A percentile compares a stretch with the other conserved stretches of the same genome.
phyloP scores from a whole-genome alignment of 1,140 invertebrate species.

The Phthorimaea operculella region DNA sequence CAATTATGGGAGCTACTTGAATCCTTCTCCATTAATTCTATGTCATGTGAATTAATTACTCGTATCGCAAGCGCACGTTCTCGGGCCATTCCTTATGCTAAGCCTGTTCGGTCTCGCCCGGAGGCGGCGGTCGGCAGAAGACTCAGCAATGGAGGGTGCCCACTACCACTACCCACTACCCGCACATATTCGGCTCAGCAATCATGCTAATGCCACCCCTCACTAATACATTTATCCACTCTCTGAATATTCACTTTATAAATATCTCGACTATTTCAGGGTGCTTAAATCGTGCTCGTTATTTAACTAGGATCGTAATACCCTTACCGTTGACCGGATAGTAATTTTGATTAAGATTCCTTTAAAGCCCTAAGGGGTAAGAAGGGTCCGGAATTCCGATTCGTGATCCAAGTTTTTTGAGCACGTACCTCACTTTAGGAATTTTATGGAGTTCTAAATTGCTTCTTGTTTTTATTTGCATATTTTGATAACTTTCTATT shows the following conservation, averaged over 20 bases:
- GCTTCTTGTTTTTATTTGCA: neutral
- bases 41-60: conserved; percentile 1
- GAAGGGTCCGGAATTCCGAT: conserved; percentile 1
- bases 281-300: neutral
- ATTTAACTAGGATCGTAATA: conserved; percentile 5
- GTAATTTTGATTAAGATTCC: conserved; percentile 7
- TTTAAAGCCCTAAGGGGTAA: conserved; percentile 5
- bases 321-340: neutral
- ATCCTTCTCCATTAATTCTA: neutral
- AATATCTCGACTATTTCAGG: neutral
- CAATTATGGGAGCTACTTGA: neutral
- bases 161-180: neutral
- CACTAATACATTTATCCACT: conserved; percentile 1
- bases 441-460: neutral
- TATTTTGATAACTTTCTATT: no score
- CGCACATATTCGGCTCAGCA: neutral
- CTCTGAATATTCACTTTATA: neutral
- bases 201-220: conserved; percentile 3
- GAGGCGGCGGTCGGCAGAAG: neutral
- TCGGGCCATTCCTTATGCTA: neutral
- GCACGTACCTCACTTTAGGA: neutral
- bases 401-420: neutral
- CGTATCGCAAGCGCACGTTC: conserved; percentile 1
- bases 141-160: neutral
- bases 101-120: neutral